Base-by-base conservation (phyloP, 2,888 invertebrate species). In the Drosophila pseudotalamancana region DNA sequence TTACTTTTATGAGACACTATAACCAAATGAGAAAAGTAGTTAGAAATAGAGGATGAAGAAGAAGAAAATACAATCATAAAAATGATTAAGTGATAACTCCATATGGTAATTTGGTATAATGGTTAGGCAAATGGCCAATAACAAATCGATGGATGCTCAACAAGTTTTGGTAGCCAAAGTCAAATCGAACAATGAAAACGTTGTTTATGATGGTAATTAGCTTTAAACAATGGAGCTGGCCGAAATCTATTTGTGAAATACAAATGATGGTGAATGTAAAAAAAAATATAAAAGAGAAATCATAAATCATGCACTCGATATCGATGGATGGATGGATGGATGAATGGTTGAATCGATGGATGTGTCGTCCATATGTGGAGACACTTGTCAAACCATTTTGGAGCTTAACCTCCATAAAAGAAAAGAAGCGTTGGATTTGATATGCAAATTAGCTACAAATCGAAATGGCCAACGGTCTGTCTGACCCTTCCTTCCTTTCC, bases 401-500 rank as follows among this genome's bases (percentile, higher is more conserved):
- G 54, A 63, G 51, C 63, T 59, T 40, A 49, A 21, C 14, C 19
- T 18, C 59, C 73, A 67, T 67, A 66, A 72, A 60, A 60, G 56
- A 54, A 35, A 35, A 51, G 59, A 48, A 16, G 55, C 16, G 14
- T 43, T 11, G 45, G 57, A 64, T 77, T 67, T 71, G 34, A 71
- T 74, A 84, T 83, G 77, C 72, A 82, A 82, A 82, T 81, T 59
- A 83, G 74, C 49, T 43, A 67, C 68, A 81, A 80, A 72, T 72
- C 73, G 77, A 56, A 34, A 81, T 68, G 50, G 31, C 37, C 11
- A 63, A 29, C 11, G 31, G 35, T 23, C 42, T 21, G 37, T 8
- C 14, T 25, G 2, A 9, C 11, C 12, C n/a, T 12, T 21, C 18
- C 6, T 6, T 8, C 32, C 6, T 14, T 14, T 53, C 25, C 43